Base-by-base conservation (phyloP, 2,797 vertebrate genomes). In the Ficedula albicollis region DNA sequence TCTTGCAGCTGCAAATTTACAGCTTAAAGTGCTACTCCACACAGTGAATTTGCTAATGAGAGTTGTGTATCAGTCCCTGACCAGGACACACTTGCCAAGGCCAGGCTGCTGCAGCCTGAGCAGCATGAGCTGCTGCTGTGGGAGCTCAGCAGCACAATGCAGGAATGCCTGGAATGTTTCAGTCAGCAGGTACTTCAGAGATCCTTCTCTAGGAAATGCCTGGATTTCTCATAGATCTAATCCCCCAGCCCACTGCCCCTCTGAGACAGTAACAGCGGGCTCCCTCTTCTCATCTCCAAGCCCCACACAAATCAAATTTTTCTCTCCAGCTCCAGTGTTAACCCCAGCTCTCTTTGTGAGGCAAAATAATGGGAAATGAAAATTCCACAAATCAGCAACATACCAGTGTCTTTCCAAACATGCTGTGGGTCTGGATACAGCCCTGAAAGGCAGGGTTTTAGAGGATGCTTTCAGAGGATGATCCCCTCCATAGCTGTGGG, bases 161-260 rank as follows among this genome's bases (percentile, higher is more conserved):
- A 67, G 72, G 93, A 91, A 95, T 83, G 87, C 43, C 56, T 75
- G 94, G 84, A 96, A 91, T 93, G 95, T n/a, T 67, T 55, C 74
- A 51, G 66, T 30, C 59, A 82, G 95, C 81, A 93, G 95, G 77
- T 95, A 69, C 78, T 63, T n/a, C 22, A 55, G 72, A 87, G 43
- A 48, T 70, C 44, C 41, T 1, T 7, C 60, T 76, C 34, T 46
- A 79, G 89, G 52, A 89, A 90, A 87, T 6, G 34, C 44, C 87
- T 83, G 78, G 41, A 6, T 13, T 70, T 62, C 36, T 68, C 56
- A 27, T 0, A 26, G 49, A 41, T 49, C 21, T 5, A 36, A 14
- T 22, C 9, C 18, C 13, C 15, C 11, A 56, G 18, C 39, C 36
- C 15, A 2, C 19, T 69, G 59, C 55, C 18, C 15, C 58, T 64